These are phyloP conservation scores for Perdita meconis DNA, from an alignment of 2,888 invertebrate species.

Conservation along the genomic window DNA sequence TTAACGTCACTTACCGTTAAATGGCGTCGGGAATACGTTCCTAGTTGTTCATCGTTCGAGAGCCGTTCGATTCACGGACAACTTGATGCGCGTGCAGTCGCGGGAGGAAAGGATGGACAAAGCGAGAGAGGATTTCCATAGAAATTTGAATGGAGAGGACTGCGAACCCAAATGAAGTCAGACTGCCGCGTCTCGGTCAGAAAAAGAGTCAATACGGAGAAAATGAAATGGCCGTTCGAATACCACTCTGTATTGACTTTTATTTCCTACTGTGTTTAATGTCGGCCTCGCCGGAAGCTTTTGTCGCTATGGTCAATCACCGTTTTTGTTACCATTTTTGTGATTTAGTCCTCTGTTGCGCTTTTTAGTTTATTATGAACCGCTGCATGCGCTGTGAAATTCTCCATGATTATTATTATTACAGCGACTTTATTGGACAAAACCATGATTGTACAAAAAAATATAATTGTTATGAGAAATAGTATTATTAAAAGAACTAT, in stretches of 20 bases:
- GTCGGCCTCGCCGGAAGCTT: too few relatives aligned
- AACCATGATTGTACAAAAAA: too few relatives aligned
- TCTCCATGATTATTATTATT: too few relatives aligned
- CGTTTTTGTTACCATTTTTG: too few relatives aligned
- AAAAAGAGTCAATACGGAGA: slow-evolving; percentile 23
- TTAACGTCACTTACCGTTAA: slow-evolving; percentile 46
- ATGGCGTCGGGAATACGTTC: slow-evolving; percentile 55
- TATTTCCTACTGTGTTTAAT: neutral
- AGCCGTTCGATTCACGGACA: slow-evolving; percentile 72
- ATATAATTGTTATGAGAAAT: too few relatives aligned
- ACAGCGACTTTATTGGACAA: too few relatives aligned
- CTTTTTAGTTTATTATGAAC: too few relatives aligned
- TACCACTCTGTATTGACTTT: neutral
- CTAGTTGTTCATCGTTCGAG: slow-evolving; percentile 49
- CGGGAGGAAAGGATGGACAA: neutral
- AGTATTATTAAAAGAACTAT: too few relatives aligned
- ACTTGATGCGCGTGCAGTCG: slow-evolving; percentile 68
- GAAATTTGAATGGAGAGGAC: slow-evolving; percentile 39
- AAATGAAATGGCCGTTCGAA: slow-evolving; percentile 10
- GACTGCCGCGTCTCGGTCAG: slow-evolving; percentile 17
- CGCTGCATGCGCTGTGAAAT: too few relatives aligned
- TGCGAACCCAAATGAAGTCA: slow-evolving; percentile 27
- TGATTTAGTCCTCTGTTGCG: too few relatives aligned
- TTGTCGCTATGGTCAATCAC: too few relatives aligned
- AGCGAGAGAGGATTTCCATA: neutral